These are phyloP conservation scores for Limanda limanda DNA, from an alignment of 2,113 vertebrate species.

Conservation along the genomic window DNA sequence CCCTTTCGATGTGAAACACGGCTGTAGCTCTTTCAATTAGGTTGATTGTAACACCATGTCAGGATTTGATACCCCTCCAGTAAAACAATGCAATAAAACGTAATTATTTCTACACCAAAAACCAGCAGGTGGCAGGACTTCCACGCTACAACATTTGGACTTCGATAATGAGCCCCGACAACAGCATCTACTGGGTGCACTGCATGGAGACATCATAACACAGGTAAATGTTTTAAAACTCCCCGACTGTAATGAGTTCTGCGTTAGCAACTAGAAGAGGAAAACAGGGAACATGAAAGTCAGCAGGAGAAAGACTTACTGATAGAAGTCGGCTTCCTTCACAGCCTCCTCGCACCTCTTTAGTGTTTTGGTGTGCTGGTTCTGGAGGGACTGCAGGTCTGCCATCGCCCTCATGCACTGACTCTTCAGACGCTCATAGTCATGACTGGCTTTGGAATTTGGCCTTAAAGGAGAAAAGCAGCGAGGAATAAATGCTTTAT, in stretches of 20 bases:
- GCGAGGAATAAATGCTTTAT: conserved; percentile 41
- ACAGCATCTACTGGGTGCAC: not conserved
- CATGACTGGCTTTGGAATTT: conserved; percentile 93
- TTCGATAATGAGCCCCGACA: conserved; percentile 2
- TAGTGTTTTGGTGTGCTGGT: conserved; percentile 95
- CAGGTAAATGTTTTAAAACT: not conserved
- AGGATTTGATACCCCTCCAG: conserved; percentile 26
- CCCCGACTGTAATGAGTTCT: not conserved
- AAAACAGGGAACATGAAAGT: conserved; percentile 51
- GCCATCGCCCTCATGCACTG: conserved; percentile 98
- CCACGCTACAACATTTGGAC: not conserved
- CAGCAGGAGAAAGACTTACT: conserved; percentile 82
- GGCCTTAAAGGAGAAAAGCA: conserved; percentile 80
- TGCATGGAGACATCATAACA: not conserved
- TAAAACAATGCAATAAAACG: conserved; percentile 66
- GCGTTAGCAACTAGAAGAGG: not conserved
- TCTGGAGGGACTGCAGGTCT: conserved; percentile 94
- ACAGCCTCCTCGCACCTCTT: conserved; percentile 97
- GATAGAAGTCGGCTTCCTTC: conserved; percentile 98
- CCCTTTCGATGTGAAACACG: conserved; percentile 32
- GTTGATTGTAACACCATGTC: conserved; percentile 49
- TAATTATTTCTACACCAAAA: conserved; percentile 56
- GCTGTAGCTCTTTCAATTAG: conserved; percentile 57
- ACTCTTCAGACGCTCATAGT: conserved; percentile 95
- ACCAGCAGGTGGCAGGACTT: conserved; percentile 41